Conservation (phyloP, 2,888 invertebrate genomes). For the Hypsopygia costalis region DNA sequence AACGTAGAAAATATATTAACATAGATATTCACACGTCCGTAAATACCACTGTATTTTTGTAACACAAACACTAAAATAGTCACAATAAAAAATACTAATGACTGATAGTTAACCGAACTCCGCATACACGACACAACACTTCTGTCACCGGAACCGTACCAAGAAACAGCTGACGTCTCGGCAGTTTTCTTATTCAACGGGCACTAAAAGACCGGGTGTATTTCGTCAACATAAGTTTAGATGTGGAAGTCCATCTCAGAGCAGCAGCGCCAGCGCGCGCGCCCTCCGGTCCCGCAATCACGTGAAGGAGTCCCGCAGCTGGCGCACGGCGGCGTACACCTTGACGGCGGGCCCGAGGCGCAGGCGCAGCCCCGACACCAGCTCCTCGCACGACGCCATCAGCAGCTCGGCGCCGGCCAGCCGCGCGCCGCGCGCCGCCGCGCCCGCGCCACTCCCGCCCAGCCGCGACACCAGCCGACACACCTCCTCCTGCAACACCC, state of each 20-base stretch:
- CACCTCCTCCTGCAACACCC: conserved; percentile 48
- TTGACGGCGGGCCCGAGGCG: conserved; percentile 87
- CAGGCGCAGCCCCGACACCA: conserved; percentile 84
- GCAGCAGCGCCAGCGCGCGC: neutral
- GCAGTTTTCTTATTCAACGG: too few relatives aligned
- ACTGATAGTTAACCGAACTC: neutral
- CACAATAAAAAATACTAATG: too few relatives aligned
- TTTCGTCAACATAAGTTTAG: too few relatives aligned
- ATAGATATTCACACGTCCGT: too few relatives aligned
- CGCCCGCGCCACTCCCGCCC: conserved; percentile 45
- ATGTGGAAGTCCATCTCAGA: too few relatives aligned
- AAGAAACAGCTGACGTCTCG: too few relatives aligned
- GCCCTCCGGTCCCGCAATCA: conserved; percentile 26
- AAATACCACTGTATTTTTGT: too few relatives aligned
- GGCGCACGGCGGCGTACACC: conserved; percentile 69
- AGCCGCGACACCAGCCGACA: conserved; percentile 43
- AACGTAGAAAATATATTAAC: too few relatives aligned
- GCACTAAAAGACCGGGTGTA: too few relatives aligned
- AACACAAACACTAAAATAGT: too few relatives aligned
- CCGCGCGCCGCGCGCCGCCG: conserved; percentile 55
- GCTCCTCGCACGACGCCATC: conserved; percentile 87
- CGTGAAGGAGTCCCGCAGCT: conserved; percentile 44
- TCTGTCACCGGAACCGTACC: too few relatives aligned
- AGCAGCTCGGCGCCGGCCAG: conserved; percentile 92
- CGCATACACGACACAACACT: neutral